Conservation (phyloP, 1,140 invertebrate species). For the Drosophila rufa region DNA sequence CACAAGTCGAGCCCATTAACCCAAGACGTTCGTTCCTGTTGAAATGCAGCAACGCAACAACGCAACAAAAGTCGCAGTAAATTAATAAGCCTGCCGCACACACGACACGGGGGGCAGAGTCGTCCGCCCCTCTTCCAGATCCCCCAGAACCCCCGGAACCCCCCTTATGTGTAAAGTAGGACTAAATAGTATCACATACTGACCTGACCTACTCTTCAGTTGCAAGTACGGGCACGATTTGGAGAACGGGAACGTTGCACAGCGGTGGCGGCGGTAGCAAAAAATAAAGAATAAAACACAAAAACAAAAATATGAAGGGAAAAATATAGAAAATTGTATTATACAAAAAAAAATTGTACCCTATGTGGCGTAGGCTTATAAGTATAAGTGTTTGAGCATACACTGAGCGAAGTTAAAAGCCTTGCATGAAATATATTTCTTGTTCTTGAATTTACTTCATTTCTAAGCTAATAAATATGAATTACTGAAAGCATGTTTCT, state of each 20-base stretch:
- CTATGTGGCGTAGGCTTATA: constrained; percentile 42
- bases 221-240: constrained; percentile 35
- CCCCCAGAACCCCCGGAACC: too few species aligned
- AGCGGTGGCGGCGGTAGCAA: constrained; percentile 55
- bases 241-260: constrained; percentile 46
- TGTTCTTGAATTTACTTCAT: too few species aligned
- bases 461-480: background rate
- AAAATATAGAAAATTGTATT: constrained; percentile 64
- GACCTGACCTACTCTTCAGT: constrained; percentile 80
- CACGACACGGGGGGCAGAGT: constrained; percentile 14
- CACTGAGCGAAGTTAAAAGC: constrained; percentile 4
- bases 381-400: constrained; percentile 33
- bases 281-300: constrained; percentile 45
- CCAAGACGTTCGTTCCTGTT: background rate
- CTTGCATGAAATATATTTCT: background rate
- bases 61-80: constrained; percentile 50
- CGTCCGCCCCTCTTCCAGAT: too few species aligned
- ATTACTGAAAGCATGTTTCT: background rate
- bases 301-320: constrained; percentile 37
- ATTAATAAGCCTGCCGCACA: constrained; percentile 46
- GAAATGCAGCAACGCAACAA: constrained; percentile 29
- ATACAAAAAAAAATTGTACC: constrained; percentile 63
- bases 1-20: constrained; percentile 4
- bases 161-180: constrained; percentile 19
- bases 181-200: constrained; percentile 79